Percentiles rank a stretch among this genome's conserved stretches.
Conservation (phyloP, 1,140 invertebrate species). For the Epicauta chinensis region DNA sequence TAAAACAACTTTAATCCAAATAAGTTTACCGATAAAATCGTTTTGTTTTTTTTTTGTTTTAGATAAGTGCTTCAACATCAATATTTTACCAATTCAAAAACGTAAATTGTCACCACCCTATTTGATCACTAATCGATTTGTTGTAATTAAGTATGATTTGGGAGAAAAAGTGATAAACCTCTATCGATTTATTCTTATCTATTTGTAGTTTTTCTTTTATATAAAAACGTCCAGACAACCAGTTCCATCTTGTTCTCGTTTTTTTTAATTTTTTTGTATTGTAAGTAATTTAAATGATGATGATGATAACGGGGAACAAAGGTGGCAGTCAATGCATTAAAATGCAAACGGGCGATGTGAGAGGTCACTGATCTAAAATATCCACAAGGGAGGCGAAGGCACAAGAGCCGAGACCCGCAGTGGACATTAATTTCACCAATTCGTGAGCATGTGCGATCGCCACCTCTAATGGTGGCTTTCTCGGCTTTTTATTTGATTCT, state of each 20-base stretch:
- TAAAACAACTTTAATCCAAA: too few species aligned
- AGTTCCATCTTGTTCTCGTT: conserved; percentile 10
- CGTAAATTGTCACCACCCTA: background rate
- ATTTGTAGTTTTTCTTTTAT: too few species aligned
- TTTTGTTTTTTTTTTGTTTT: background rate
- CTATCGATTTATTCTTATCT: background rate
- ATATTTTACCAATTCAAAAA: background rate
- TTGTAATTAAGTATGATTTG: too few species aligned
- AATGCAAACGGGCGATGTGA: conserved; percentile 6
- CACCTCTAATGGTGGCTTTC: conserved; percentile 86
- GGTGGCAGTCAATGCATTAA: conserved; percentile 22
- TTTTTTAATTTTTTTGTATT: background rate
- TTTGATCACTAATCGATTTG: background rate
- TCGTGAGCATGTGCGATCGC: conserved; percentile 84
- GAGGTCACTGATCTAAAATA: conserved; percentile 42
- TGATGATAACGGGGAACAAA: too few species aligned
- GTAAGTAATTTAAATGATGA: background rate
- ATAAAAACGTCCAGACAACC: background rate
- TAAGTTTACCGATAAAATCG: background rate
- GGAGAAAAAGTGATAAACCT: too few species aligned
- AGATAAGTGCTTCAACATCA: conserved; percentile 1
- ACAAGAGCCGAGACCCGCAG: conserved; percentile 83
- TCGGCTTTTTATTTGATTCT: conserved; percentile 86
- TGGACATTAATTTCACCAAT: conserved; percentile 83
- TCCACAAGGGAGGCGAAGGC: conserved; percentile 83